Conservation (phyloP, 2,113 vertebrate genomes). For the Bubo scandiacus region DNA sequence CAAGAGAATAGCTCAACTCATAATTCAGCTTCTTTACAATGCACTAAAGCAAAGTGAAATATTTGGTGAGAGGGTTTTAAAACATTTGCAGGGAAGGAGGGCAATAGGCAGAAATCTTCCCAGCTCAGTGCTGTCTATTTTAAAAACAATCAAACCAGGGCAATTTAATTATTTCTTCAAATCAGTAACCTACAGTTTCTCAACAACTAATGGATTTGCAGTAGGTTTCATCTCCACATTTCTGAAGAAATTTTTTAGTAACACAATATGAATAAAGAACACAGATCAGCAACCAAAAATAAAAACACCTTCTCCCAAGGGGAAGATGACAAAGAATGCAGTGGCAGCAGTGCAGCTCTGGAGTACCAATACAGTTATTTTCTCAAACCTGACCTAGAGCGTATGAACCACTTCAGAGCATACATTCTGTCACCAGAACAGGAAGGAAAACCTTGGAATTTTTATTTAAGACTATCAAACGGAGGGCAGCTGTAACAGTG, state of each 20-base stretch:
- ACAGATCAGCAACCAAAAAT: background rate
- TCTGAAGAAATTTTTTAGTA: background rate
- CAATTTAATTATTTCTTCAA: background rate
- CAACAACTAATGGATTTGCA: background rate
- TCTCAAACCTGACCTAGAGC: background rate
- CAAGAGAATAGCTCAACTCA: background rate
- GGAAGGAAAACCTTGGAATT: background rate
- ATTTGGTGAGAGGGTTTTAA: background rate
- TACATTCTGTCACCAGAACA: background rate
- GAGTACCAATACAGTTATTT: background rate
- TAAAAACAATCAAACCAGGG: background rate
- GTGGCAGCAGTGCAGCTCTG: background rate
- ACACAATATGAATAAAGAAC: background rate
- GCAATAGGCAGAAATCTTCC: background rate
- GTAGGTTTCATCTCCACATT: background rate
- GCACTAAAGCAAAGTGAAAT: background rate
- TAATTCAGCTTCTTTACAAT: background rate
- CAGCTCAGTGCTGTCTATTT: background rate
- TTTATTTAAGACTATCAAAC: background rate
- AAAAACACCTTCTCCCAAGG: background rate
- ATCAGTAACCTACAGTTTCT: background rate
- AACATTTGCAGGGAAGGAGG: background rate
- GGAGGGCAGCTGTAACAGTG: background rate
- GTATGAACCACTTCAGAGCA: background rate
- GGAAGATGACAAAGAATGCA: background rate